phyloP scores from a whole-genome alignment of 2,888 invertebrate genomes.

The Malacosoma neustria region DNA sequence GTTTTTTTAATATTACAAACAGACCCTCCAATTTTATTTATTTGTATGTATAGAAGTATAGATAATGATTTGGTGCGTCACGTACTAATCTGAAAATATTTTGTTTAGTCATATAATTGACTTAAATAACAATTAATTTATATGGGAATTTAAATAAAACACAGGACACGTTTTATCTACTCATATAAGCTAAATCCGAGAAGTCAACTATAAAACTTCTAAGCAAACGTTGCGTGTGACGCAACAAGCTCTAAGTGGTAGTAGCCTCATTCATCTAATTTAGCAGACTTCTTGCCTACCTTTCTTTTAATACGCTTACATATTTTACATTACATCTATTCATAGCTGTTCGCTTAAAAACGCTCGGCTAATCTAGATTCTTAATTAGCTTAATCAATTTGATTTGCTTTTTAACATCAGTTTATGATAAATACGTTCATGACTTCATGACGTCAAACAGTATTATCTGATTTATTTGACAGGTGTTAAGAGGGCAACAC shows the following conservation, averaged over 20 bases:
- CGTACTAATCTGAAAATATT: too few relatives aligned
- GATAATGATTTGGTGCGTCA: background rate
- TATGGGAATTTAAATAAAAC: too few relatives aligned
- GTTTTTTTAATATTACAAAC: too few relatives aligned
- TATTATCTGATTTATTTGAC: conserved; percentile 20
- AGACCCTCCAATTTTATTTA: too few relatives aligned
- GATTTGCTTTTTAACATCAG: background rate
- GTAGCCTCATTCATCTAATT: conserved; percentile 13
- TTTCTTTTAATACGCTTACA: background rate
- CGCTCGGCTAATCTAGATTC: background rate
- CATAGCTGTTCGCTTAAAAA: background rate
- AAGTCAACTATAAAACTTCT: conserved; percentile 7
- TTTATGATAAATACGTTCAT: conserved; percentile 8
- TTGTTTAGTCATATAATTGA: too few relatives aligned
- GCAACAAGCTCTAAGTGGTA: conserved; percentile 13
- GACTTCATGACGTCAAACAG: conserved; percentile 37
- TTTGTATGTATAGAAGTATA: too few relatives aligned
- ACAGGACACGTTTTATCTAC: too few relatives aligned
- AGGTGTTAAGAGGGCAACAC: conserved; percentile 19
- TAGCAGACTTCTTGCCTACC: background rate
- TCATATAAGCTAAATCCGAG: conserved; percentile 10
- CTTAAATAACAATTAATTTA: too few relatives aligned
- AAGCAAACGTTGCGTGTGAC: conserved; percentile 11
- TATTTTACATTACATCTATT: background rate
- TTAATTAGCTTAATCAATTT: background rate